Percentiles rank a stretch among this genome's conserved stretches.
Evolutionary conservation across 1,140 invertebrate genomes (phyloP).

Genomic region (Galendromus occidentalis): DNA sequence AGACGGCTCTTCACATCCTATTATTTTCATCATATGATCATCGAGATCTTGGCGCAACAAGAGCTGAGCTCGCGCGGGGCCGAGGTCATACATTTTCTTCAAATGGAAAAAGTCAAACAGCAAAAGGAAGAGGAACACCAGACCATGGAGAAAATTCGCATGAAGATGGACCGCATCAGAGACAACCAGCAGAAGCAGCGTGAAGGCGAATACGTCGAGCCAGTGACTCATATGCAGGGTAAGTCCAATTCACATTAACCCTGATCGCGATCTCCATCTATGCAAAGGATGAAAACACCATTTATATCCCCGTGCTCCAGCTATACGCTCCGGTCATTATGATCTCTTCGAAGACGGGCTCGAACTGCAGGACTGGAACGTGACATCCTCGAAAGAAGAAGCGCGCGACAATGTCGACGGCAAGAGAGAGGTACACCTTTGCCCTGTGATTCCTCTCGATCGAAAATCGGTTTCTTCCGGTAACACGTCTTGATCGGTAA

Average conservation of each 20-base stretch:
- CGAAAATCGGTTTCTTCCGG: no score
- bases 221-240: constrained; percentile 47
- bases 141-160: constrained; percentile 77
- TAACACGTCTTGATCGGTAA: no score
- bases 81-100: constrained; percentile 72
- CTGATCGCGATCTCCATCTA: no score
- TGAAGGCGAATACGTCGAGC: constrained; percentile 38
- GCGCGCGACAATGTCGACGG: constrained; percentile 14
- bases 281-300: no score
- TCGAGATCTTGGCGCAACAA: constrained; percentile 79
- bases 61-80: constrained; percentile 81
- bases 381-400: constrained; percentile 23
- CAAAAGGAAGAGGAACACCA: constrained; percentile 65
- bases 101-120: constrained; percentile 61
- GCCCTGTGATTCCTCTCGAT: no score
- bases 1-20: constrained; percentile 74
- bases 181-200: constrained; percentile 67
- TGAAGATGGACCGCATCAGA: constrained; percentile 89
- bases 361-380: constrained; percentile 36
- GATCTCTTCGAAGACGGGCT: constrained; percentile 91
- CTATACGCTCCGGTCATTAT: constrained; percentile 87
- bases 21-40: constrained; percentile 86
- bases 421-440: constrained; percentile 4
- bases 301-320: no score
- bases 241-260: no score